Percentiles rank a stretch among this genome's conserved stretches.
Conservation (phyloP, 2,797 vertebrate genomes). For the Falco biarmicus region DNA sequence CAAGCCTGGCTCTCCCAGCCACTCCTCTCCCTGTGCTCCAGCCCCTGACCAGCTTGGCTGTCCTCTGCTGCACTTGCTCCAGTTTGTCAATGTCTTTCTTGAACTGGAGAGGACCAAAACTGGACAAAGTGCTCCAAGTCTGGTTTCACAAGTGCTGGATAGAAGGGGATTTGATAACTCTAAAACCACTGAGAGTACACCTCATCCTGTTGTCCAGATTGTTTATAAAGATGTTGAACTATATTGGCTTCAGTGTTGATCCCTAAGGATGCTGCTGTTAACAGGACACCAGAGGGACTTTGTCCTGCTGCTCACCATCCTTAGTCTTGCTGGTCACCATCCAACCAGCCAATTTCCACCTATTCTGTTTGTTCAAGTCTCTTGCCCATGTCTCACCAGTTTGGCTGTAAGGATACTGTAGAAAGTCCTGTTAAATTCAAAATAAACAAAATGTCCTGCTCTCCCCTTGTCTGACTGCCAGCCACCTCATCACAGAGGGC, state of each 20-base stretch:
- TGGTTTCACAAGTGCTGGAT: background rate
- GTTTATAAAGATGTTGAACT: background rate
- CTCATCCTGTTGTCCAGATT: background rate
- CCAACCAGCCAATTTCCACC: background rate
- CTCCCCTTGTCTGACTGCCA: background rate
- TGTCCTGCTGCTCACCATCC: background rate
- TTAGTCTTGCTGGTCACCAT: background rate
- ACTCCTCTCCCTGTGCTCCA: background rate
- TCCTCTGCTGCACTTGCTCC: background rate
- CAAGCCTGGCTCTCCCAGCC: background rate
- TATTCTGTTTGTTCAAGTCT: background rate
- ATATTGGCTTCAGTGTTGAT: background rate
- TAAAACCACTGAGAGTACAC: background rate
- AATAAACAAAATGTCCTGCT: background rate
- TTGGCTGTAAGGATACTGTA: background rate
- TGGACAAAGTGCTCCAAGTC: background rate
- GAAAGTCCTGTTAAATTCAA: background rate
- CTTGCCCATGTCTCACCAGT: background rate
- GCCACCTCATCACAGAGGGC: background rate
- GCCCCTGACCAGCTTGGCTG: background rate
- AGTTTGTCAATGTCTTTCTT: background rate
- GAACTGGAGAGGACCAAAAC: background rate
- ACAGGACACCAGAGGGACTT: background rate
- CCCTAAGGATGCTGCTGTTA: background rate
- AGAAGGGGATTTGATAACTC: background rate